Conservation (phyloP, 2,797 vertebrate species). For the Harpagifer antarcticus region DNA sequence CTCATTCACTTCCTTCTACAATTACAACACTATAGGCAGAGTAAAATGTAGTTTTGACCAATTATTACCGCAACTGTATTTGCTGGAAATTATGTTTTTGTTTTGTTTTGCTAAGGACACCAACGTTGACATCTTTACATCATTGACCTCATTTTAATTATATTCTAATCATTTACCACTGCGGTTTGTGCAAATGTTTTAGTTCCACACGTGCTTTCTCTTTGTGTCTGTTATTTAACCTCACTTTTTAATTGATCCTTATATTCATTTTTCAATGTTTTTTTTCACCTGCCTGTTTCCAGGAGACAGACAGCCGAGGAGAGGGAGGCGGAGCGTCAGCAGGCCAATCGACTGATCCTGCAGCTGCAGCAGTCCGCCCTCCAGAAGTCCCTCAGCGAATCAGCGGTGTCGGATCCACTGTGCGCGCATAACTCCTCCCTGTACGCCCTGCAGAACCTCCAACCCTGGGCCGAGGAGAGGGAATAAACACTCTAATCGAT, state of each 20-base stretch:
- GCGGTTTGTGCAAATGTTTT: neutral
- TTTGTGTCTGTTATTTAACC: neutral
- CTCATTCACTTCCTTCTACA: neutral
- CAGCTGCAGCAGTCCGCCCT: conserved; percentile 97
- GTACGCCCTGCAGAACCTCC: conserved; percentile 96
- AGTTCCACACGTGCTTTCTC: neutral
- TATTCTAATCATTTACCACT: neutral
- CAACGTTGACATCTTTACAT: neutral
- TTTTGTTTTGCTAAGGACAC: neutral
- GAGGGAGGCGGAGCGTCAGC: conserved; percentile 95
- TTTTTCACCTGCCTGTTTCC: conserved; percentile 11
- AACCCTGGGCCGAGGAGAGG: conserved; percentile 95
- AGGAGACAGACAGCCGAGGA: conserved; percentile 98
- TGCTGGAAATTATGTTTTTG: neutral
- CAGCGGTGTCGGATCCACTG: conserved; percentile 91
- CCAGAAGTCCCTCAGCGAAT: conserved; percentile 91
- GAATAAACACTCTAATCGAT: conserved; percentile 65
- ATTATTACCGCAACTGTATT: neutral
- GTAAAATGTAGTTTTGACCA: neutral
- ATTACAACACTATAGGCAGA: too few species aligned
- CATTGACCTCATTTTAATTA: neutral
- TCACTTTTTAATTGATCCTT: neutral
- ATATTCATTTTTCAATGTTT: neutral
- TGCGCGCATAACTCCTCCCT: conserved; percentile 97
- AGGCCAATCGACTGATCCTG: conserved; percentile 94